Evolutionary conservation across 2,113 vertebrate genomes (phyloP), one percentile per base, ranked within the genome.

Genomic region (Salvelinus fontinalis): DNA sequence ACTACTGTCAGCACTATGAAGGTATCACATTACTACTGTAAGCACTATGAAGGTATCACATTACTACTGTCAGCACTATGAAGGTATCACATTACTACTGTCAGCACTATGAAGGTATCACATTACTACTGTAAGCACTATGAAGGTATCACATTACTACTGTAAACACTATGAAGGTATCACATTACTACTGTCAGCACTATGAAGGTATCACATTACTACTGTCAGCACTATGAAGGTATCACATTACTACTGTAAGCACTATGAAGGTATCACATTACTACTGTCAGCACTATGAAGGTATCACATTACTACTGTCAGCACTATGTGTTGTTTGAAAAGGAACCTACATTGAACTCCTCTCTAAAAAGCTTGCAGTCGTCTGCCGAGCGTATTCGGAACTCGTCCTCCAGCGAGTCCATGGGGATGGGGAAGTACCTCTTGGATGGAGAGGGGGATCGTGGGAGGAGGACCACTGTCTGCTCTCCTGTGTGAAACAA

Each of bases 401-500:
- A 93, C 59, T 98, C 97, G 62, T 98, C 95, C 87, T 98, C 97
- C 54, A 98, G 89, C 2, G 89, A 92, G 48, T 92, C 95, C 84
- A 97, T 90, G 0, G 95, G 95, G 81, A 98, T 97, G 0, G 96
- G 95, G 78, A 96, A 95, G 90, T 95, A 97, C 84, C 95, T 97
- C 93, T 93, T 97, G 70, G 95, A 95, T 31, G 95, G 95, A 0
- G 96, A 96, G 67, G 96, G 96, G 14, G 96, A 97, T 77, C 95
- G 90, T 67, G 95, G 95, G 75, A 98, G 96, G 81, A 98, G 94
- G 93, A 97, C 96, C 73, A 98, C 96, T 69, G 95, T 91, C 81
- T 98, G 97, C 87, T 98, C 96, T 85, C 96, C 97, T 98, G 95
- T 85, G 88, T 87, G 84, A 9, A 16, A 44, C 39, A 44, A 44